These are phyloP conservation scores for Lasioglossum vierecki DNA, from an alignment of 2,888 invertebrate species.

Conservation along the genomic window DNA sequence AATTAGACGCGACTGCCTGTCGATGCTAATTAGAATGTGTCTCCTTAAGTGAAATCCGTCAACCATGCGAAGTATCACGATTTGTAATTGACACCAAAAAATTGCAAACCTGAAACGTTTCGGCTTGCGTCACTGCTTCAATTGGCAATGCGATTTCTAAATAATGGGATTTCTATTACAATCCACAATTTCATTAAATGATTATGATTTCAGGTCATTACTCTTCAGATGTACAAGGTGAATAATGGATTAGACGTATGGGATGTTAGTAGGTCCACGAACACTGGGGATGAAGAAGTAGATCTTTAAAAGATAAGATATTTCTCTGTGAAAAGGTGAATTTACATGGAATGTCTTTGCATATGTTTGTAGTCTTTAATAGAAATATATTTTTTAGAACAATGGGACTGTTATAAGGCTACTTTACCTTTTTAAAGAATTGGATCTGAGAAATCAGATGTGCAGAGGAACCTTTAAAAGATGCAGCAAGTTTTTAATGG, in stretches of 20 bases:
- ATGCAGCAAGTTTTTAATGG: no score
- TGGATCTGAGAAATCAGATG: no score
- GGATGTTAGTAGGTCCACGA: background rate
- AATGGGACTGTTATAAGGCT: no score
- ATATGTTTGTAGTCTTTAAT: no score
- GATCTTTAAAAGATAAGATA: no score
- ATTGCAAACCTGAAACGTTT: background rate
- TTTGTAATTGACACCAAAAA: background rate
- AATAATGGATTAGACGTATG: background rate
- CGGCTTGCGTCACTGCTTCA: background rate
- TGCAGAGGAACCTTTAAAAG: no score
- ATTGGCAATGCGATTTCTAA: background rate
- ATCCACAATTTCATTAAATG: no score
- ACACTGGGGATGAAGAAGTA: background rate
- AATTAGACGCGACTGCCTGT: conserved; percentile 41
- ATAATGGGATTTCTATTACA: no score
- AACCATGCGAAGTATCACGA: background rate
- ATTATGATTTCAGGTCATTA: background rate
- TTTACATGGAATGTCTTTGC: conserved; percentile 12
- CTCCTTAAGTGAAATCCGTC: conserved; percentile 21
- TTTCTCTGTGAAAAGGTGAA: background rate
- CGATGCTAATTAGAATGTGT: conserved; percentile 46
- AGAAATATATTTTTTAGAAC: no score
- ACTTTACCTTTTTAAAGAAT: no score
- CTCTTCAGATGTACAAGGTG: background rate